Evolutionary conservation across 1,140 invertebrate genomes (phyloP), one percentile per base, ranked within the genome.

Genomic region (Drosophila punjabiensis): DNA sequence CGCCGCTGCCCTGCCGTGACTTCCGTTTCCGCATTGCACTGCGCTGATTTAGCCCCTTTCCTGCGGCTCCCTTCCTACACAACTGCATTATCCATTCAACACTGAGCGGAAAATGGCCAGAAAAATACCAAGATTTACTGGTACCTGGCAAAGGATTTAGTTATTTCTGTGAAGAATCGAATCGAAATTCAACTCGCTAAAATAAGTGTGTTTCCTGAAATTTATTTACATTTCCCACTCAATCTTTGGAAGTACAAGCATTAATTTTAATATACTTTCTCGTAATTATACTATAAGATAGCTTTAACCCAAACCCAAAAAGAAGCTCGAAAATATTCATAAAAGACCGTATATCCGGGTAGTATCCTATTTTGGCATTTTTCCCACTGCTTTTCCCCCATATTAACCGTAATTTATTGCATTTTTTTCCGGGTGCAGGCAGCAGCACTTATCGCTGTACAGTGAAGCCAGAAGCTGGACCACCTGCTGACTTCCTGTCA

Each of bases 401-500:
- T 28, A 28, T 39, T 58, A 58, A 39, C 20, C 52, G 1, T 28
- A 47, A 45, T 77, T 39, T 47, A 39, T 48, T 58, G 20, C 35
- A 35, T 50, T 53, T 50, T 65, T 64, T 78, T 24, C 47, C 18
- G 39, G 28, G 33, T 35, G 73, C 68, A 37, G 32, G 32, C 45
- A 41, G 45, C 58, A 20, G 70, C 69, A 75, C 33, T 74, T 76
- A 59, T 66, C 52, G 43, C 18, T 13, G 10, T 33, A 28, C 56
- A 53, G 48, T 41, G 48, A 33, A 69, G 32, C 60, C 32, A 65
- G 60, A n/a, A 47, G 71, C 39, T 32, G 61, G 63, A 88, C 80
- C 84, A 89, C 84, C 85, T 84, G 84, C 85, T 82, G 83, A 79
- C 82, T 73, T 81, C 65, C 64, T 52, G 30, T 74, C 41, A 68